Evolutionary conservation across 2,113 vertebrate genomes (phyloP).

Genomic region (mouse (Mus musculus)): GRCm39 chr3:131278001-131278500

Average conservation of each 20-base stretch:
- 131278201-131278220: not conserved
- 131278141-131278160: not conserved
- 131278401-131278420: not conserved
- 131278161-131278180: not conserved
- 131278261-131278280: not conserved
- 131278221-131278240: no score
- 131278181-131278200: not conserved
- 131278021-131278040: not conserved
- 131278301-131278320: not conserved
- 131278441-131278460: not conserved
- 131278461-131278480: not conserved
- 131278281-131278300: not conserved
- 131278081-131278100: not conserved
- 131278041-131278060: not conserved
- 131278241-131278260: not conserved
- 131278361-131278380: not conserved
- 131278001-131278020: not conserved
- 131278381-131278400: not conserved
- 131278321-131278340: not conserved
- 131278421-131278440: not conserved
- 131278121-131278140: not conserved
- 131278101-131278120: not conserved
- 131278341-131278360: not conserved
- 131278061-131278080: not conserved
- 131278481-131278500: not conserved